These are phyloP conservation scores for Drosophila nigritarsus DNA, from an alignment of 2,888 invertebrate genomes.

Conservation along the genomic window DNA sequence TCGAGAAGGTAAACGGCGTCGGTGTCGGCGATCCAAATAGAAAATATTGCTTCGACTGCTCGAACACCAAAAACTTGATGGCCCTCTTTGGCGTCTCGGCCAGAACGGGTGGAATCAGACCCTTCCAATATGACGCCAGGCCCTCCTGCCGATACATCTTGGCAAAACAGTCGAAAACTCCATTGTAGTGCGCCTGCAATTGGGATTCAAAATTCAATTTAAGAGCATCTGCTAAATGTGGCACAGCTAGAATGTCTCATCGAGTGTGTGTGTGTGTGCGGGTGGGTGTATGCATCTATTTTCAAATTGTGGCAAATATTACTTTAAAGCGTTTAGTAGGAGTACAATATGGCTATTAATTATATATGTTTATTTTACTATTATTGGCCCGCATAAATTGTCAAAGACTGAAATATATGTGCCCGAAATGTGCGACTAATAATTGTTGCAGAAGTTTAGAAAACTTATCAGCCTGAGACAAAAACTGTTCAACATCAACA, in stretches of 20 bases:
- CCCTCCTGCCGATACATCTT: slow-evolving; percentile 96
- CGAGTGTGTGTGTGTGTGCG: not conserved
- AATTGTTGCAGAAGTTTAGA: too few species aligned
- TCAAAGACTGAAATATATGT: not conserved
- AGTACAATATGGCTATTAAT: not conserved
- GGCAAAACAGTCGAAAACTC: slow-evolving; percentile 93
- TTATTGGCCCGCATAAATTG: not conserved
- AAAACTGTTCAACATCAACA: not conserved
- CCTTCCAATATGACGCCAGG: slow-evolving; percentile 94
- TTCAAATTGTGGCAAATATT: slow-evolving; percentile 39
- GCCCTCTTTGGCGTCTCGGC: slow-evolving; percentile 98
- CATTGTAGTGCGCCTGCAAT: slow-evolving; percentile 87
- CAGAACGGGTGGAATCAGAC: slow-evolving; percentile 95
- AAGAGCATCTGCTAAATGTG: not conserved
- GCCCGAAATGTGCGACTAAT: not conserved
- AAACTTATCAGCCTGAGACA: slow-evolving; percentile 6
- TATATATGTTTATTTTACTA: not conserved
- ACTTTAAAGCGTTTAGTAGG: slow-evolving; percentile 8
- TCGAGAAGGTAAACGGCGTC: slow-evolving; percentile 93
- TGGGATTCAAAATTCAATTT: not conserved
- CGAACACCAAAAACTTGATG: slow-evolving; percentile 97
- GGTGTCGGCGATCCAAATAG: slow-evolving; percentile 91
- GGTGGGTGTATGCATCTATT: slow-evolving; percentile 32
- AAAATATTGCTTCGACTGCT: slow-evolving; percentile 95
- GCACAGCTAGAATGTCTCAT: slow-evolving; percentile 11